A percentile compares a stretch with the other conserved stretches of the same genome.
Evolutionary conservation across 2,113 vertebrate species (phyloP).

Genomic region (Synodontis membranacea): DNA sequence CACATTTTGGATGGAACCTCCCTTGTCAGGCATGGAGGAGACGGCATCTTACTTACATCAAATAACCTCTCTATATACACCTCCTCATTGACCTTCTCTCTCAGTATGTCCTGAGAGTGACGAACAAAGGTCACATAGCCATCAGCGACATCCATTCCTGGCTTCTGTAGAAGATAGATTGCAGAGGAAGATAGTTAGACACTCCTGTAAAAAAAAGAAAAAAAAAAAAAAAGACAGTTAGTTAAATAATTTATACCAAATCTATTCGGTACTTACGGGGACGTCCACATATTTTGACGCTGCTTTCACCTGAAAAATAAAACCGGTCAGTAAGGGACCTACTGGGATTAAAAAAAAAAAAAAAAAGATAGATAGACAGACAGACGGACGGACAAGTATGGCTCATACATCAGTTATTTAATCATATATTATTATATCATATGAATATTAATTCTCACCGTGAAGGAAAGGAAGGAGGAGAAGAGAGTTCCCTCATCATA

Average conservation of each 20-base stretch:
- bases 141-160: constrained; percentile 98
- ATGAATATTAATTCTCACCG: constrained; percentile 87
- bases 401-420: background rate
- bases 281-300: constrained; percentile 99
- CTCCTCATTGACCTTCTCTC: constrained; percentile 99
- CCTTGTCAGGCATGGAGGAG: constrained; percentile 83
- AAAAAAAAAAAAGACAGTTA: constrained; percentile 3
- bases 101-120: constrained; percentile 99
- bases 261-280: constrained; percentile 85
- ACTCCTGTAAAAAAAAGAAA: constrained; percentile 32
- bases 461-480: constrained; percentile 99
- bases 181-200: constrained; percentile 33
- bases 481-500: constrained; percentile 99
- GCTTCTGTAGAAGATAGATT: constrained; percentile 81
- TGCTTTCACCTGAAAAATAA: constrained; percentile 91
- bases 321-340: constrained; percentile 19
- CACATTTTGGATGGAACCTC: constrained; percentile 97
- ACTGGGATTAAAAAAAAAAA: background rate
- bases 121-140: constrained; percentile 99
- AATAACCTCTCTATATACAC: constrained; percentile 99
- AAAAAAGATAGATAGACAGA: background rate
- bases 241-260: background rate
- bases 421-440: background rate
- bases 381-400: background rate
- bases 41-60: constrained; percentile 99